Base-by-base conservation (phyloP, 2,888 invertebrate species). In the Ophion ventricosus region DNA sequence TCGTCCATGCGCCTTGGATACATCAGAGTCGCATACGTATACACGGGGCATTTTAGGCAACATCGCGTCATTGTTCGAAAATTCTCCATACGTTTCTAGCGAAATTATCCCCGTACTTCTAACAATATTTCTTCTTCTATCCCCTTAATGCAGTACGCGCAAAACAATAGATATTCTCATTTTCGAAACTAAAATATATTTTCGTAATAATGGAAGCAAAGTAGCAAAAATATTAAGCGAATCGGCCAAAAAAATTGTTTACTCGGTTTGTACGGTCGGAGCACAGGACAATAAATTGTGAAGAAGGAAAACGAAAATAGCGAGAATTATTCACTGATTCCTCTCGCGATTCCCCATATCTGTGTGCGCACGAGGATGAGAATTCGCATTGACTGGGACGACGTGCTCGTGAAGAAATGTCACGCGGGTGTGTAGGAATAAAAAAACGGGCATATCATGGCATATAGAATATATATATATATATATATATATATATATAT, bases 341-440 rank as follows among this genome's bases (percentile, higher is more conserved):
- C 17, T 49, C 49, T 14, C 49, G 49, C 14, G 49, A 49, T 49
- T 49, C 4, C 40, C 20, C 25, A 3, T 14, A 29, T 67, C 40
- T 56, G 43, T 40, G 43, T 64, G 11, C n/a, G 54, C 59, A 57
- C 57, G 56, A 54, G 78, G 29, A 69, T 73, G 83, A 80, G 81
- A 72, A 69, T 67, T 66, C 73, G 54, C 78, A 35, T 56, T 59
- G 67, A 57, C 59, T 64, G 78, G 23, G 88, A 88, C 85, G 87
- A 88, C 85, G 88, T 86, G 86, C 80, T 82, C 64, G 61, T 78
- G 75, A 83, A 85, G 86, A 90, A 90, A 90, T 90, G 90, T 89
- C 90, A 90, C 81, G 88, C 72, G 80, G 80, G 83, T 76, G 75
- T 85, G 49, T 80, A 69, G 80, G 80, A 80, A 84, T 80, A 74